Base-by-base conservation (phyloP, 2,797 vertebrate genomes). In the Heteromormyrus szaboi region DNA sequence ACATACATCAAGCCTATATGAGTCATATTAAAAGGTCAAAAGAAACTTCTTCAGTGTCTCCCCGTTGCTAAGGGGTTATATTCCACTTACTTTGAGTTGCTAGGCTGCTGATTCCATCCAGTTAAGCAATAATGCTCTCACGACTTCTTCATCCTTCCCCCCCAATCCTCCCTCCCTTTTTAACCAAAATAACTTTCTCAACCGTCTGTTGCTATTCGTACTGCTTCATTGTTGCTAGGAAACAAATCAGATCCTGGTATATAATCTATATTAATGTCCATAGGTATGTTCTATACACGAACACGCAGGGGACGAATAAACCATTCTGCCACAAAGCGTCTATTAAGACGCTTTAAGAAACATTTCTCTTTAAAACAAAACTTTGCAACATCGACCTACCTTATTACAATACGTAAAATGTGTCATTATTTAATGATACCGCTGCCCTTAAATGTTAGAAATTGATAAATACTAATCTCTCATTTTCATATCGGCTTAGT, bases 181-280 rank as follows among this genome's bases (percentile, higher is more conserved):
- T 93, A 95, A 95, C 94, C 91, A 95, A 96, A 96, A 96, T 96
- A 96, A 96, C 95, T 95, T 95, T 92, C 94, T 93, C 94, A 95
- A 94, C 95, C 96, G 96, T 95, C 96, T 96, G 96, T 95, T 95
- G 93, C 93, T 91, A 94, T 93, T 93, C 95, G 94, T 94, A 93
- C 93, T 94, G 94, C 95, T 94, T 93, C 93, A 91, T 93, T 94
- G 96, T 96, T 96, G 95, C 96, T 95, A 94, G 95, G 95, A 93
- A 95, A 96, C 95, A 95, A 95, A 93, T 96, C 91, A 91, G 93
- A 93, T 90, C 90, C 92, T 92, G 90, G 91, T 92, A 92, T 90
- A 92, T 93, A 92, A 89, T 87, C 87, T 56, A 86, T 72, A 85
- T 83, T 59, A 86, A 25, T 51, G 53, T 88, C 12, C 65, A 76